Evolutionary conservation across 2,797 vertebrate genomes (phyloP).

Genomic region (Spheniscus humboldti): DNA sequence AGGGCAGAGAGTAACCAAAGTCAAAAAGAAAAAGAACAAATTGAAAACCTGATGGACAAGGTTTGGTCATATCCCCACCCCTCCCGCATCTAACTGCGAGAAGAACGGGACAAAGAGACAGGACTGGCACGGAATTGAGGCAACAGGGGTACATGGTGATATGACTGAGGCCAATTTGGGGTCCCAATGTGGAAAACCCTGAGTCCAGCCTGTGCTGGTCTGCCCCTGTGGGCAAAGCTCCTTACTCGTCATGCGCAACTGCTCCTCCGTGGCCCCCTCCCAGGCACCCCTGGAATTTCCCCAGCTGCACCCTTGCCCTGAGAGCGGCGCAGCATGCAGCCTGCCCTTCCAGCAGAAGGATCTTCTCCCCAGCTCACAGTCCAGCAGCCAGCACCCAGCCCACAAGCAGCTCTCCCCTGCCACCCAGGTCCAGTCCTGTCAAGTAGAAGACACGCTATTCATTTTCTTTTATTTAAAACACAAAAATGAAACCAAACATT

Average conservation of each 20-base stretch:
- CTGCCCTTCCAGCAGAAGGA: background rate
- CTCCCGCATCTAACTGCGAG: background rate
- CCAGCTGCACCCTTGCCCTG: background rate
- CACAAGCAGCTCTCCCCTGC: background rate
- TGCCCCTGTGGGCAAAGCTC: background rate
- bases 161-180: background rate
- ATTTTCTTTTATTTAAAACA: background rate
- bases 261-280: background rate
- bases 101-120: background rate
- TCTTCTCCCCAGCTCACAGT: rapidly evolving
- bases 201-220: background rate
- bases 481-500: background rate
- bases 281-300: no score
- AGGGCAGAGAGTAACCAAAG: background rate
- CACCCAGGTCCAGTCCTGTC: background rate
- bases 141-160: rapidly evolving
- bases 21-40: background rate
- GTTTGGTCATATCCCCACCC: background rate
- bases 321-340: rapidly evolving
- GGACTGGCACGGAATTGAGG: background rate
- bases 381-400: background rate
- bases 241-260: rapidly evolving
- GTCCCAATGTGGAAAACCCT: background rate
- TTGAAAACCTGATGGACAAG: background rate
- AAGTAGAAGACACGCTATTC: background rate